A percentile compares a stretch with the other conserved stretches of the same genome.
Conservation (phyloP, 1,140 invertebrate genomes). For the Papilio polyxenes region DNA sequence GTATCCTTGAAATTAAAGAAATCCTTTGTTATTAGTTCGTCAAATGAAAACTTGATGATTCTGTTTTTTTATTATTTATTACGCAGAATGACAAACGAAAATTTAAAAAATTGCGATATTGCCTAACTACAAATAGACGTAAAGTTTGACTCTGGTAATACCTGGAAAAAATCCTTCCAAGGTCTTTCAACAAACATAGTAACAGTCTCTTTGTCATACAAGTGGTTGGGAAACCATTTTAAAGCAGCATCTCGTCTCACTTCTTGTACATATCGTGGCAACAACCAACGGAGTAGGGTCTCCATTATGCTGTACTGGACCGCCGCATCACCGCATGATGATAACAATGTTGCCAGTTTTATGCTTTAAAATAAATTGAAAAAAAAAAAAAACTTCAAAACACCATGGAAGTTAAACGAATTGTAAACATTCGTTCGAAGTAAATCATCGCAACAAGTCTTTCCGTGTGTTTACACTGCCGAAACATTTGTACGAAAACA, state of each 20-base stretch:
- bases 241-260: conserved; percentile 49
- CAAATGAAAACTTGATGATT: too few relatives aligned
- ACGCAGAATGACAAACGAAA: too few relatives aligned
- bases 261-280: conserved; percentile 48
- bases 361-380: conserved; percentile 41
- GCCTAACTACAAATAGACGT: not conserved
- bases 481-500: too few relatives aligned
- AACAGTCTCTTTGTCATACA: conserved; percentile 44
- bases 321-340: conserved; percentile 50
- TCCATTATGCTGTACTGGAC: conserved; percentile 60
- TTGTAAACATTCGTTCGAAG: too few relatives aligned
- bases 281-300: conserved; percentile 60
- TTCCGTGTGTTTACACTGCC: too few relatives aligned
- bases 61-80: too few relatives aligned
- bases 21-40: too few relatives aligned
- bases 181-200: conserved; percentile 57
- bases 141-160: conserved; percentile 32
- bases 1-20: conserved; percentile 55
- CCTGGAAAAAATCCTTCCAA: conserved; percentile 63
- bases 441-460: too few relatives aligned
- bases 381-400: not conserved
- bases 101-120: too few relatives aligned
- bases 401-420: too few relatives aligned
- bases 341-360: conserved; percentile 49
- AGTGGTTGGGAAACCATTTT: conserved; percentile 55